Evolutionary conservation across 2,113 vertebrate genomes (phyloP).

Genomic region (Nerophis lumbriciformis): DNA sequence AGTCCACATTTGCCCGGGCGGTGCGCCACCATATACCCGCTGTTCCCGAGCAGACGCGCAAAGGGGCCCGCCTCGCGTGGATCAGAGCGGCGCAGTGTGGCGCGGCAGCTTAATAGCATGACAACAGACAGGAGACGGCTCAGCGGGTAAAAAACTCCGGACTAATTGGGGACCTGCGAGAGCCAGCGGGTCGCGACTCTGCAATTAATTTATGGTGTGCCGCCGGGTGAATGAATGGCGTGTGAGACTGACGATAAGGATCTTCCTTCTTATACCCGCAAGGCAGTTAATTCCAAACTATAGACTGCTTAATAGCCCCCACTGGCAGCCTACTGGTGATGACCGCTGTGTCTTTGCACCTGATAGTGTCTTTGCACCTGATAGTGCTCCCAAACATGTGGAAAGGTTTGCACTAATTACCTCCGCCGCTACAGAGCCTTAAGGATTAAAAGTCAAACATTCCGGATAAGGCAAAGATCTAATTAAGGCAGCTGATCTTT

Average conservation of each 20-base stretch:
- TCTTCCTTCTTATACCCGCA: slow-evolving; percentile 28
- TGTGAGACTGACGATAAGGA: slow-evolving; percentile 37
- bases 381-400: slow-evolving; percentile 19
- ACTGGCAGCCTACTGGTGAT: slow-evolving; percentile 13
- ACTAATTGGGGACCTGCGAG: slow-evolving; percentile 43
- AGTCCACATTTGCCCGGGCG: background rate
- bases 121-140: slow-evolving; percentile 13
- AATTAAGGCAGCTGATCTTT: slow-evolving; percentile 27
- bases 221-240: slow-evolving; percentile 45
- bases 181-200: slow-evolving; percentile 41
- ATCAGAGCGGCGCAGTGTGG: slow-evolving; percentile 21
- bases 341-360: slow-evolving; percentile 16
- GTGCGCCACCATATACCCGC: background rate
- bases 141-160: slow-evolving; percentile 10
- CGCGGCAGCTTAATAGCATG: slow-evolving; percentile 18
- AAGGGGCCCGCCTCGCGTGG: background rate
- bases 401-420: slow-evolving; percentile 27
- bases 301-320: slow-evolving; percentile 44
- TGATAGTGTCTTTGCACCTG: slow-evolving; percentile 34
- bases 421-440: background rate
- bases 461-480: slow-evolving; percentile 27
- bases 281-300: slow-evolving; percentile 39
- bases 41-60: background rate
- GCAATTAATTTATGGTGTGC: slow-evolving; percentile 50
- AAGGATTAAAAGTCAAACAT: slow-evolving; percentile 38